These are phyloP conservation scores for Charanyca ferruginea DNA, from an alignment of 2,888 invertebrate species.

Conservation along the genomic window DNA sequence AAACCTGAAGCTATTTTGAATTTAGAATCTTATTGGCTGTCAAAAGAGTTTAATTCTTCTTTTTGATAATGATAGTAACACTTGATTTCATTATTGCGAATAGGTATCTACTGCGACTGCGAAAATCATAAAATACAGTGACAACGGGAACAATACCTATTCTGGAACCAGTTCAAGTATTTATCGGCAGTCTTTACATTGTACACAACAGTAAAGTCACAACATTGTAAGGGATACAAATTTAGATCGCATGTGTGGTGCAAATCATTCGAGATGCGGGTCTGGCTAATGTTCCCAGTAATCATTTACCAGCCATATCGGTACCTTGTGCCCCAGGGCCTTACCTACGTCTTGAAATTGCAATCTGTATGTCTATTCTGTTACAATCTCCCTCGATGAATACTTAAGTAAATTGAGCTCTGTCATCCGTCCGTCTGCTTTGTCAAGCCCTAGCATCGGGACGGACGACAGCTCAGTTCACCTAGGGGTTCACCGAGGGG, in stretches of 20 bases:
- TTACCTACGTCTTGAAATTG: slow-evolving; percentile 3
- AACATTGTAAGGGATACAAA: slow-evolving; percentile 16
- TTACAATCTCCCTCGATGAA: too few species aligned
- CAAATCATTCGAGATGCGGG: neutral
- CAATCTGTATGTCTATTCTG: too few species aligned
- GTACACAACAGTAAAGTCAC: slow-evolving; percentile 3
- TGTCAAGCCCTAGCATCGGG: too few species aligned
- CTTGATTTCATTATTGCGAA: neutral
- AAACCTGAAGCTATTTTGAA: neutral
- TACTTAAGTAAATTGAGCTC: too few species aligned
- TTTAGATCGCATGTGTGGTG: slow-evolving; percentile 22
- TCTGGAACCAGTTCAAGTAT: slow-evolving; percentile 7
- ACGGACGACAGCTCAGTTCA: too few species aligned
- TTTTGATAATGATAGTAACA: neutral
- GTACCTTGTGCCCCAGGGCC: neutral
- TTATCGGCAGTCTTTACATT: slow-evolving; percentile 13
- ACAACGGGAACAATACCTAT: neutral
- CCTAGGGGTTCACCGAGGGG: too few species aligned
- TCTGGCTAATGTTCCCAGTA: neutral
- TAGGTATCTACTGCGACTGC: neutral
- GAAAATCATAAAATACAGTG: neutral
- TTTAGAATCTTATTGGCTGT: too few species aligned
- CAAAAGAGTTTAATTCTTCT: neutral
- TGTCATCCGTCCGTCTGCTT: too few species aligned
- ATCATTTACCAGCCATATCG: slow-evolving; percentile 2